phyloP scores from a whole-genome alignment of 2,113 vertebrate species.

The Pelusios castaneus region DNA sequence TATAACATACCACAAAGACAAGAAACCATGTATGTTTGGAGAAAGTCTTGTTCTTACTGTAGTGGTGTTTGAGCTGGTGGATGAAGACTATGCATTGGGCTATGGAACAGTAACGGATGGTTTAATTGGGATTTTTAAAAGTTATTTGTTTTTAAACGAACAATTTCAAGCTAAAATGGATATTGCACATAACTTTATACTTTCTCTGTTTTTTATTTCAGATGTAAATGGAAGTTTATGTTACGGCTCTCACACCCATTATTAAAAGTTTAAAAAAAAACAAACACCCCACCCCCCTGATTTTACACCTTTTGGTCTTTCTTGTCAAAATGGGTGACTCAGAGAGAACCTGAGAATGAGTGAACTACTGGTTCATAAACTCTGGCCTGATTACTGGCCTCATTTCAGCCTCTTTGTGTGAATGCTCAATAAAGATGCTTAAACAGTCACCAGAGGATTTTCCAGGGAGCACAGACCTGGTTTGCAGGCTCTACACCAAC shows the following conservation, averaged over 20 bases:
- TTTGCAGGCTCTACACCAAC: not conserved
- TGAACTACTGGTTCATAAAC: not conserved
- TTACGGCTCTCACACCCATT: not conserved
- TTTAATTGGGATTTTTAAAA: slow-evolving; percentile 34
- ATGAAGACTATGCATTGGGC: not conserved
- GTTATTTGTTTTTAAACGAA: slow-evolving; percentile 42
- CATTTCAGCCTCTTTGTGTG: not conserved
- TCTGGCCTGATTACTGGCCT: slow-evolving; percentile 35
- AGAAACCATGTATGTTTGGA: not conserved
- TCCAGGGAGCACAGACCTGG: slow-evolving; percentile 24
- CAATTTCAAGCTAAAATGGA: slow-evolving; percentile 39
- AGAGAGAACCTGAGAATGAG: not conserved
- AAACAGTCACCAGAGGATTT: slow-evolving; percentile 1
- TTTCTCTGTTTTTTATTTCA: not conserved
- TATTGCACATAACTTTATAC: not conserved
- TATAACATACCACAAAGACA: not conserved
- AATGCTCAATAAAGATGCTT: slow-evolving; percentile 24
- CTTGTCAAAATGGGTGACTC: not conserved
- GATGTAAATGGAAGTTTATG: not conserved
- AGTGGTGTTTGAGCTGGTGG: not conserved
- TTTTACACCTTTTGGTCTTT: not conserved
- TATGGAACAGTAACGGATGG: not conserved
- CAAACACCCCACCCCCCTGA: no score
- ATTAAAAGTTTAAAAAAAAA: not conserved
- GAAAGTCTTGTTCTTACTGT: not conserved